Base-by-base conservation (phyloP, 2,888 invertebrate genomes). In the Tetramorium bicarinatum region DNA sequence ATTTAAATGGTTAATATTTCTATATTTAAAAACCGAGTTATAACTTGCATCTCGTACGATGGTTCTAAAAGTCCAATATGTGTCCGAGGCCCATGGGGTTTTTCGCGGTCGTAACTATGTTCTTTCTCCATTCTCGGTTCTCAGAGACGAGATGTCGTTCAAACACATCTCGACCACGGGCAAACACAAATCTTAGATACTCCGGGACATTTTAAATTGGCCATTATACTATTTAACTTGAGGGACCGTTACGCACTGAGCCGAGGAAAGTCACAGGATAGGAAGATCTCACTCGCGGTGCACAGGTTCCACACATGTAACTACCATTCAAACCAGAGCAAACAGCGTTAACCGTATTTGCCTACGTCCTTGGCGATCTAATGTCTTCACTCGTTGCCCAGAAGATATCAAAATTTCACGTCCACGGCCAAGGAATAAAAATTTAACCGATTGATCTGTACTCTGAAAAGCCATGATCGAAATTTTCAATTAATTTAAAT, bases 201-300 rank as follows among this genome's bases (percentile, higher is more conserved):
- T 93, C 89, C 89, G 91, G 92, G 93, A 93, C 93, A 94, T 94
- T 95, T 94, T 94, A 95, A 95, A 94, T 95, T 95, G 94, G 94
- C 95, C 93, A 95, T 95, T 95, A 95, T 94, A 94, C 94, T 95
- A 94, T 95, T 95, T 95, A 94, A 94, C 94, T 94, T 95, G 93
- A 93, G 94, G 94, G 93, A 92, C 91, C 88, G 85, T 74, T 88
- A 89, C 87, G 88, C 89, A 87, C 87, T 87, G 88, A 88, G 85
- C 87, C 86, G 85, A 89, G 90, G 87, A 85, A 90, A 90, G 91
- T 90, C 90, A 86, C 86, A 86, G 88, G 79, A 87, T 76, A 87
- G 89, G 88, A 74, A 86, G 86, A 81, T 86, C 82, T 80, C 86
- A 87, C 87, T 88, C 88, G 88, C 87, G 88, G 83, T 87, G 75